Percentiles rank a stretch among this genome's conserved stretches.
Evolutionary conservation across 2,888 invertebrate species (phyloP).

Genomic region (Agonopterix arenella): DNA sequence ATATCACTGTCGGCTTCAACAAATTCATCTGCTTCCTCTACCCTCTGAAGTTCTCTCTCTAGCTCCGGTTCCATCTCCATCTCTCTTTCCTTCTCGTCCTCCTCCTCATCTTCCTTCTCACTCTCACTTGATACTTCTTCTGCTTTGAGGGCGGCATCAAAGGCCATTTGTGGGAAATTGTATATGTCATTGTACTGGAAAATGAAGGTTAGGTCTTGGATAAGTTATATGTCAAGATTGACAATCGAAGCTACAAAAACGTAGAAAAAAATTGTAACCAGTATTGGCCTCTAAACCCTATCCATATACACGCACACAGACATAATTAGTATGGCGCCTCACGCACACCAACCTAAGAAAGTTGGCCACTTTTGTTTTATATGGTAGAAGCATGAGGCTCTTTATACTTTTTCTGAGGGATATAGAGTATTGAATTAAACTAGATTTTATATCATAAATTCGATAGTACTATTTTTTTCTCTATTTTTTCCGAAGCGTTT

Average conservation of each 20-base stretch:
- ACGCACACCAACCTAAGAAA: no score
- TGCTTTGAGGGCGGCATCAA: conserved; percentile 93
- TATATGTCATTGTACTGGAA: conserved; percentile 97
- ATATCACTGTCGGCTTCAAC: conserved; percentile 84
- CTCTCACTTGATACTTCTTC: conserved; percentile 87
- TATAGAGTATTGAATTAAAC: neutral
- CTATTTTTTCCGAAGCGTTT: no score
- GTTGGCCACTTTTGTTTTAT: no score
- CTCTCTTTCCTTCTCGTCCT: conserved; percentile 73
- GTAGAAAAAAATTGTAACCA: no score
- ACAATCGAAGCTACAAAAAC: no score
- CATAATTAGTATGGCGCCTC: no score
- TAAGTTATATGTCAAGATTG: no score
- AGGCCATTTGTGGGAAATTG: conserved; percentile 97
- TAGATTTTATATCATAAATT: neutral
- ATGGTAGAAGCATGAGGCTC: no score
- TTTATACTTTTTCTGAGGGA: no score
- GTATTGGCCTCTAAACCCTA: no score
- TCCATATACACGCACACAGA: no score
- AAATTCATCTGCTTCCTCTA: conserved; percentile 80
- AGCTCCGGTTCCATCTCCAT: conserved; percentile 78
- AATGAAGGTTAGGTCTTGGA: conserved; percentile 6
- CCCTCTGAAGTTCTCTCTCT: conserved; percentile 79
- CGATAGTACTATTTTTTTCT: neutral
- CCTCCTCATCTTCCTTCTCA: conserved; percentile 80